Evolutionary conservation across 2,888 invertebrate species (phyloP), one percentile per base, ranked within the genome.

Genomic region (Limnephilus lunatus): DNA sequence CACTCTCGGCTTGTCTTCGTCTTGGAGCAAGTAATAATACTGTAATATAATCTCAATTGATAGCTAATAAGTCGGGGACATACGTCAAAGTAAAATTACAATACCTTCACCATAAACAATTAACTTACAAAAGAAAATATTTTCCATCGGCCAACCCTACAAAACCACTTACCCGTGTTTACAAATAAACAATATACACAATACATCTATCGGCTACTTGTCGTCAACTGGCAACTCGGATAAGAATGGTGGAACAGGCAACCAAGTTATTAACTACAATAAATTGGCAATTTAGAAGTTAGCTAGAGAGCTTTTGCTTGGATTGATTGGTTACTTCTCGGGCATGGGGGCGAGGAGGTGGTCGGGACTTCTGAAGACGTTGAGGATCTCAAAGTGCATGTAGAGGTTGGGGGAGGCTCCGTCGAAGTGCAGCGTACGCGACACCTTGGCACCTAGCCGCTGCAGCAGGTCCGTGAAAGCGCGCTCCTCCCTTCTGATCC

Each of bases 401-500:
- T 97, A 96, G 85, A 99, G 96, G 94, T 95, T 95, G 93, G 95
- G 95, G 85, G 95, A 95, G 44, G 94, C 96, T 11, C 93, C 93
- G 53, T 93, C 93, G 94, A 97, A 98, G 95, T 98, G 97, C 92
- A 97, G 95, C 92, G 95, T 96, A 82, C 97, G 96, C 19, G 96
- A 95, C 89, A 98, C 96, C 93, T 97, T 96, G 4, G 97, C 97
- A 85, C 97, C 97, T 3, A 98, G 95, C 94, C 97, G 96, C 94
- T 96, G 96, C 88, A 99, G 96, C 94, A 97, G 95, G 44, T 97
- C 96, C 1, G 97, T 97, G 95, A 99, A 99, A 0, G 96, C 95
- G 94, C 97, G 97, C 95, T 99, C 98, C 95, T 99, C 98, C 94
- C 97, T 97, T 25, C 97, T 97, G 94, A 99, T 98, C 98, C 98